These are phyloP conservation scores for Glaucidium brasilianum DNA, from an alignment of 2,113 vertebrate species.

Conservation along the genomic window DNA sequence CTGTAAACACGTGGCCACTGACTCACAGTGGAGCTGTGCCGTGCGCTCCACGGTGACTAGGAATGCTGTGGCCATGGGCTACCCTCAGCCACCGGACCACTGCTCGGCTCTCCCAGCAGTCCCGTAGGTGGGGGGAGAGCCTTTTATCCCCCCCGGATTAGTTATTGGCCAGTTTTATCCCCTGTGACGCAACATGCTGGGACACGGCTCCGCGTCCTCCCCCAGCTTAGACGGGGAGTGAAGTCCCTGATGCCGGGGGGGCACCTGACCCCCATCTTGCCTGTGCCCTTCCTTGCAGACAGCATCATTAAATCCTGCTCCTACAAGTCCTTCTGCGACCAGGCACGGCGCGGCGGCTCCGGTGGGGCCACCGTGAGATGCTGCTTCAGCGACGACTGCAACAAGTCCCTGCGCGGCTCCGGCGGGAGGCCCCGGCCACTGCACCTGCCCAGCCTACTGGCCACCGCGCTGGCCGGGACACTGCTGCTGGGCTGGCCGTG, in stretches of 20 bases:
- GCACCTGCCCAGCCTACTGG: conserved; percentile 59
- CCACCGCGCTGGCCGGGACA: conserved; percentile 48
- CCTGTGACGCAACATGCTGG: accelerated
- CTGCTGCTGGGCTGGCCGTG: conserved; percentile 62
- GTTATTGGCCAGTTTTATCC: no score
- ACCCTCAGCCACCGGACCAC: not conserved
- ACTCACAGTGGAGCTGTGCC: not conserved
- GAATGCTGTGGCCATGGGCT: not conserved
- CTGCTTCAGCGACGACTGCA: conserved; percentile 82
- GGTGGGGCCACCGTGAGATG: conserved; percentile 77
- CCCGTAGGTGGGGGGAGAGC: accelerated
- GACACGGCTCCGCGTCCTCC: accelerated
- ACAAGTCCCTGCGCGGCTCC: conserved; percentile 72
- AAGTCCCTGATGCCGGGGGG: accelerated
- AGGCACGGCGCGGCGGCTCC: conserved; percentile 64
- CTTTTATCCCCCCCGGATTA: not conserved
- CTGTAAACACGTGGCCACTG: accelerated
- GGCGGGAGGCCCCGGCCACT: not conserved
- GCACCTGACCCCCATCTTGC: accelerated
- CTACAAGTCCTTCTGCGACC: conserved; percentile 85
- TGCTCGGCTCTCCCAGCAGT: not conserved
- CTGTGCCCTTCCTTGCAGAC: conserved; percentile 64
- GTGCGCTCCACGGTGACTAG: accelerated
- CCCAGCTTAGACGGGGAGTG: no score
- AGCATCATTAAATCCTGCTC: conserved; percentile 83